phyloP scores from a whole-genome alignment of 2,797 vertebrate genomes.

The Lutjanus campechanus region DNA sequence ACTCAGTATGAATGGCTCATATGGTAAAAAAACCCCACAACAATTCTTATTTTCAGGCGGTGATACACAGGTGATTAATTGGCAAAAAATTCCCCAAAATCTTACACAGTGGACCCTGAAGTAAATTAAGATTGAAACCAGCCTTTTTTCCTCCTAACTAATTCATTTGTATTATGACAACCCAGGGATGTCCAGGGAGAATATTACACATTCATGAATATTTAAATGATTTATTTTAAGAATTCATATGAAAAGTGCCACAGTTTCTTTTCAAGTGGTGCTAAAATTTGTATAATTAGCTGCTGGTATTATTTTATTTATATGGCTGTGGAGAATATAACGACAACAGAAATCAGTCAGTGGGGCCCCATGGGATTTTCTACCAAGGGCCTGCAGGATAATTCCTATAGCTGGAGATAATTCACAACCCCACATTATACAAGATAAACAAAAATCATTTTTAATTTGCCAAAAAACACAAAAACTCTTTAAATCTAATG shows the following conservation, averaged over 20 bases:
- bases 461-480: neutral
- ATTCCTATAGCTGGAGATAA: neutral
- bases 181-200: neutral
- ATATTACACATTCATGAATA: neutral
- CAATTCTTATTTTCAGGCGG: no score
- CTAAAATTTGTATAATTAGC: neutral
- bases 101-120: neutral
- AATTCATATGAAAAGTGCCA: neutral
- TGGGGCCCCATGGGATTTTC: neutral
- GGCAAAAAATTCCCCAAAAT: no score
- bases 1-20: no score
- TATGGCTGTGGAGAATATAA: neutral
- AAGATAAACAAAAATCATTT: neutral
- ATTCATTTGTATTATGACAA: neutral
- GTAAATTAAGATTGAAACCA: neutral
- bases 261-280: neutral
- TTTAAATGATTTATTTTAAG: neutral
- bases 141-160: neutral
- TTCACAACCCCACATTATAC: neutral
- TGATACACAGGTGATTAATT: no score
- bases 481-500: constrained; percentile 8
- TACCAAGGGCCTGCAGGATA: neutral
- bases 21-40: no score
- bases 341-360: neutral
- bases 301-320: neutral